Evolutionary conservation across 2,113 vertebrate species (phyloP).

Genomic region (Burhinus bistriatus): DNA sequence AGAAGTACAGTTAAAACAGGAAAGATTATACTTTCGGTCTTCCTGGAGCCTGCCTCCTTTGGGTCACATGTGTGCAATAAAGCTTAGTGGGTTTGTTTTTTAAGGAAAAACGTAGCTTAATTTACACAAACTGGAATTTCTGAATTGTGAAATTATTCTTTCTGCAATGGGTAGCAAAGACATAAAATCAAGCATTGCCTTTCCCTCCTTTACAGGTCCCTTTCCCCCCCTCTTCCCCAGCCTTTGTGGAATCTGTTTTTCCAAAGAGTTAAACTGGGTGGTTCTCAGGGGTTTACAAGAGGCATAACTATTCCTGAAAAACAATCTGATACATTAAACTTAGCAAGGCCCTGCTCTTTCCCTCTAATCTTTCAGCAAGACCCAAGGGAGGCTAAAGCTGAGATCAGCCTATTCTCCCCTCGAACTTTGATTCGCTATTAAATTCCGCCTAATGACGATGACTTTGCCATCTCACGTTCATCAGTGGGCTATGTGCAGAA

Average conservation of each 20-base stretch:
- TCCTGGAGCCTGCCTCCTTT: not conserved
- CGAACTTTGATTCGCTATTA: conserved; percentile 99
- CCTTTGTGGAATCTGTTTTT: conserved; percentile 1
- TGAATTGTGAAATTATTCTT: not conserved
- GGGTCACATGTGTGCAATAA: rapidly evolving
- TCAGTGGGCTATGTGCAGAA: conserved; percentile 75
- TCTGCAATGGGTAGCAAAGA: not conserved
- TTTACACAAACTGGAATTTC: not conserved
- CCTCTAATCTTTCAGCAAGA: conserved; percentile 97
- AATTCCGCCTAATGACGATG: conserved; percentile 97
- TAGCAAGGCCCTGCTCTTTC: conserved; percentile 88
- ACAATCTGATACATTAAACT: conserved; percentile 98
- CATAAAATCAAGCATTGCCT: not conserved
- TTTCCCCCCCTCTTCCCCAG: not conserved
- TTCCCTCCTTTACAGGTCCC: not conserved
- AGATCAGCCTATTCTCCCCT: conserved; percentile 92
- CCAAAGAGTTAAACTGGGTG: conserved; percentile 78
- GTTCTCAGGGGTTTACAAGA: conserved; percentile 75
- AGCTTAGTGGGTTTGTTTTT: not conserved
- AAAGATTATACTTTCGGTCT: not conserved
- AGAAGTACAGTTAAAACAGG: not conserved
- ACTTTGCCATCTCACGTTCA: conserved; percentile 88
- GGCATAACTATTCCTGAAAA: conserved; percentile 85
- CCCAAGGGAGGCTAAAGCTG: conserved; percentile 98
- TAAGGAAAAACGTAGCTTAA: not conserved